Evolutionary conservation across 1,140 invertebrate species (phyloP).

Genomic region (Drosophila lacteicornis): DNA sequence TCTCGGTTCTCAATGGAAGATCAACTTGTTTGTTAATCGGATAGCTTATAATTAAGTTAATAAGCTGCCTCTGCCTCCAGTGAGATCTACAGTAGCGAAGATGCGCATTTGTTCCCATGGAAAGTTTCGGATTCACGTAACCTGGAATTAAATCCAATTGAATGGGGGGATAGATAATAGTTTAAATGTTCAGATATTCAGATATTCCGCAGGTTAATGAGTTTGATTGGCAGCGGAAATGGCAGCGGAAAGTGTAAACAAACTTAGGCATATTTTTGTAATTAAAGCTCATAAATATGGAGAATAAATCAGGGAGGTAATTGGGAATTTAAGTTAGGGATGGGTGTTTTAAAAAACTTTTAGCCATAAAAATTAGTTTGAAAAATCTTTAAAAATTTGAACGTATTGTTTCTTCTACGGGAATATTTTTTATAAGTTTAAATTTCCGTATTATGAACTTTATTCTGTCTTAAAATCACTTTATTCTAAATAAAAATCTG

Average conservation of each 20-base stretch:
- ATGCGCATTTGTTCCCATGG: constrained; percentile 55
- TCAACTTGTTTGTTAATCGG: constrained; percentile 60
- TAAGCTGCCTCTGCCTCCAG: constrained; percentile 27
- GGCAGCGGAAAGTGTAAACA: not conserved
- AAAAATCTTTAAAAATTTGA: not conserved
- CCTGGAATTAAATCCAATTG: constrained; percentile 29
- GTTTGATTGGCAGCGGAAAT: not conserved
- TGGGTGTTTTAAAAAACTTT: too few relatives aligned
- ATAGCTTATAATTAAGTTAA: constrained; percentile 73
- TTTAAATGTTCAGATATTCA: not conserved
- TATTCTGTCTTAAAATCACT: not conserved
- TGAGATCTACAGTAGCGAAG: constrained; percentile 19
- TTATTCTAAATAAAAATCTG: not conserved
- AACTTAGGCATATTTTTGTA: not conserved
- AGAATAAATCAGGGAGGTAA: not conserved
- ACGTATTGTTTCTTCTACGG: not conserved
- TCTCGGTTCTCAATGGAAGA: constrained; percentile 35
- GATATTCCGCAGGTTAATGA: not conserved
- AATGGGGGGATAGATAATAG: constrained; percentile 16
- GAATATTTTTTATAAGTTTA: not conserved
- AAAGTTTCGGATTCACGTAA: constrained; percentile 59
- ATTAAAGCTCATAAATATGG: not conserved
- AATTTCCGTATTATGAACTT: not conserved
- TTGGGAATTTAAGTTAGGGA: too few relatives aligned
- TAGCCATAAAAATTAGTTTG: not conserved